Base-by-base conservation (phyloP, 2,888 invertebrate species). In the Lithophane semibrunnea region DNA sequence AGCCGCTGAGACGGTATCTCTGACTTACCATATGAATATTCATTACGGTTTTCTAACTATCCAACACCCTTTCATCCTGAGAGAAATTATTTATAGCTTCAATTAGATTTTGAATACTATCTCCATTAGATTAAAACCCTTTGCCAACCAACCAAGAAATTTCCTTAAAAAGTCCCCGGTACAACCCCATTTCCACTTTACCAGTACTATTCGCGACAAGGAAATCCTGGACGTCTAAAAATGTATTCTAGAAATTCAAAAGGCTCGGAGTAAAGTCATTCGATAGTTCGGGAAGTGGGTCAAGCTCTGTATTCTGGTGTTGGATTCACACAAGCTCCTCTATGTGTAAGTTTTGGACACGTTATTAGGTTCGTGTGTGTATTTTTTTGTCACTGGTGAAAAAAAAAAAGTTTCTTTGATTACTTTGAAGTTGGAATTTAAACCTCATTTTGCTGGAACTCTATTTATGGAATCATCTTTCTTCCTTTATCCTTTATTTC, bases 241-340 rank as follows among this genome's bases (percentile, higher is more conserved):
- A 77, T 63, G 1, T 76, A 75, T 77, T 80, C 80, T 78, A 75
- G 77, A 76, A 86, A 83, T 84, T 88, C 82, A 85, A 87, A 88
- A 85, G 83, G 78, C 76, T 68, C 16, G 61, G 70, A 81, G 75
- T 65, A 56, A 72, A 76, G 80, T 71, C 74, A 66, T 44, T 73
- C 64, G 80, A 86, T 88, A 81, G 82, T 84, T 74, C 7, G n/a
- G 65, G 70, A 90, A 86, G 66, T 88, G 64, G 90, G 89, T 88
- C 90, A 84, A 65, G 71, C 44, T 81, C 24, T 81, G 67, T 86
- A 87, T 84, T 83, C 78, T 80, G 70, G 68, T 70, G 61, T 73
- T 52, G 64, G 77, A 81, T 87, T 82, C 79, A 69, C 79, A 49
- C 71, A 58, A 86, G 70, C 37, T 29, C 10, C 47, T 64, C 61